Conservation (phyloP, 2,113 vertebrate genomes). For the Gopherus flavomarginatus region DNA sequence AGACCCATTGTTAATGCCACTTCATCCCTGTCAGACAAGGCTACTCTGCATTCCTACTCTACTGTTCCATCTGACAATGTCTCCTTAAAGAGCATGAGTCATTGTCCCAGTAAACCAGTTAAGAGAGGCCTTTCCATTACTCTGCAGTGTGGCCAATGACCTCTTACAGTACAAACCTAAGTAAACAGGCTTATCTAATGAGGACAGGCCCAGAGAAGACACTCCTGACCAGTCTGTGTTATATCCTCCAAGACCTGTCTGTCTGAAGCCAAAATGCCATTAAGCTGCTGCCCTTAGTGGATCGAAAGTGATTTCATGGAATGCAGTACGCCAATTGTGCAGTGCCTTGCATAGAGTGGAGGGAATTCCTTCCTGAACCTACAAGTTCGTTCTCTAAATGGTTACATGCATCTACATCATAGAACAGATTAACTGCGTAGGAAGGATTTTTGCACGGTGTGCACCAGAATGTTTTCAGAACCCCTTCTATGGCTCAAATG, state of each 20-base stretch:
- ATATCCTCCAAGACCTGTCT: neutral
- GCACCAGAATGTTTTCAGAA: neutral
- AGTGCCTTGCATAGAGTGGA: neutral
- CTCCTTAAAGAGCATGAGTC: neutral
- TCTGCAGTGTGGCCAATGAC: neutral
- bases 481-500: neutral
- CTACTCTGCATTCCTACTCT: neutral
- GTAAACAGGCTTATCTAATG: neutral
- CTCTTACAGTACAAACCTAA: neutral
- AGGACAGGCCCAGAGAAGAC: neutral
- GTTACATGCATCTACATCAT: neutral
- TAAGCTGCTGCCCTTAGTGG: neutral
- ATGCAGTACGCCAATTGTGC: neutral
- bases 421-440: neutral
- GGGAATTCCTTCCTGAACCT: neutral
- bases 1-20: neutral
- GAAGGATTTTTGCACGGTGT: neutral
- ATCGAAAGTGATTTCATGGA: neutral
- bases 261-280: neutral
- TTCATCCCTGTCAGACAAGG: neutral
- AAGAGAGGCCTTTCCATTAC: neutral
- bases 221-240: neutral
- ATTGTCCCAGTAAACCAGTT: neutral
- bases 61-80: neutral
- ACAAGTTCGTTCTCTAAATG: neutral